Evolutionary conservation across 2,888 invertebrate species (phyloP).

Genomic region (Teinopalpus imperialis): DNA sequence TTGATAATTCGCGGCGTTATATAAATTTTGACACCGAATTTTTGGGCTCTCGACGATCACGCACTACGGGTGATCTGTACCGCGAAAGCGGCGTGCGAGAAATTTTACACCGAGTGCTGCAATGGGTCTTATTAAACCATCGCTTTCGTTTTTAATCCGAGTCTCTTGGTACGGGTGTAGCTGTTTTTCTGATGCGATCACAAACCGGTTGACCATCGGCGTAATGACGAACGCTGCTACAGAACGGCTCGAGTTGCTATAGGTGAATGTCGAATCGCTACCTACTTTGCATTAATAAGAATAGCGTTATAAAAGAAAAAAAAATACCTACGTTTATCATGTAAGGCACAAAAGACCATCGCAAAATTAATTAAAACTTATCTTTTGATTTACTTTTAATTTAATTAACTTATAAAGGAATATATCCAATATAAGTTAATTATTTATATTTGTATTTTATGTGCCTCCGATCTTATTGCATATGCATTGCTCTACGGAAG

Average conservation of each 20-base stretch:
- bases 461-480: too few species aligned
- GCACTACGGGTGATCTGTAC: conserved; percentile 60
- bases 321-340: conserved; percentile 3
- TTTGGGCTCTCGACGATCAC: conserved; percentile 59
- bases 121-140: not conserved
- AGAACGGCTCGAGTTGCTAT: conserved; percentile 44
- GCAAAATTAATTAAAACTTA: not conserved
- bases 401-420: too few species aligned
- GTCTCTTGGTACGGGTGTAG: conserved; percentile 59
- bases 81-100: conserved; percentile 37
- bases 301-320: conserved; percentile 35
- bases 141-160: conserved; percentile 29
- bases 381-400: too few species aligned
- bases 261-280: conserved; percentile 64
- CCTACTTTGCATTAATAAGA: conserved; percentile 65
- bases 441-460: too few species aligned
- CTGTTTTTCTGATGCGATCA: conserved; percentile 79
- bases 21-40: conserved; percentile 69
- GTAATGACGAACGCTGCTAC: conserved; percentile 56
- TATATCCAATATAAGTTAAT: too few species aligned
- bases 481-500: too few species aligned
- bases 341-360: conserved; percentile 1
- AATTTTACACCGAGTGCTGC: conserved; percentile 12
- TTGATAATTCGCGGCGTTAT: conserved; percentile 48
- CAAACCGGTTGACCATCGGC: conserved; percentile 76